phyloP scores from a whole-genome alignment of 92 coral and sea anemone genomes.

The Epizoanthus stellaris region DNA sequence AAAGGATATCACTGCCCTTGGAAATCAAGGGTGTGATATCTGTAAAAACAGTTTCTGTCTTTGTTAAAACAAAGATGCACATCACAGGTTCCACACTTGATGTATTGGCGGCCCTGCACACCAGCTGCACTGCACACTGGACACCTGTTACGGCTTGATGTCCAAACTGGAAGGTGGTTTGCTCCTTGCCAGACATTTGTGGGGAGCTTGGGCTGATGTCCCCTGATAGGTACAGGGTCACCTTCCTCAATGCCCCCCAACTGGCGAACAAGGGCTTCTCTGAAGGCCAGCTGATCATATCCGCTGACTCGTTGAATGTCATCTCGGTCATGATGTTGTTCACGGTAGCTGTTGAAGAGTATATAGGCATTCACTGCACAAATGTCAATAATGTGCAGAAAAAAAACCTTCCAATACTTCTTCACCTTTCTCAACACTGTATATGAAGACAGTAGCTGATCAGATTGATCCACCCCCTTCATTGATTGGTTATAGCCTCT shows the following conservation, averaged over 20 bases:
- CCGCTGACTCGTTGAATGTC: conserved; percentile 1
- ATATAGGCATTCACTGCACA: conserved; percentile 44
- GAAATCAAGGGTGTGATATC: conserved; percentile 28
- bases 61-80: conserved; percentile 33
- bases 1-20: conserved; percentile 3
- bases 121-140: conserved; percentile 30
- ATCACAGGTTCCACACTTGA: conserved; percentile 40
- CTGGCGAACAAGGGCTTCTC: conserved; percentile 14
- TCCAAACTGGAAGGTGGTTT: conserved; percentile 27
- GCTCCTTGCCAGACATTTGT: conserved; percentile 34
- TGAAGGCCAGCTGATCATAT: conserved; percentile 3
- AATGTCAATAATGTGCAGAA: conserved; percentile 55
- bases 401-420: conserved; percentile 53
- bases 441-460: conserved; percentile 43
- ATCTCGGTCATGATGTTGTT: conserved; percentile 21
- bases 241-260: conserved; percentile 4
- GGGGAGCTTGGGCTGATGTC: conserved; percentile 32
- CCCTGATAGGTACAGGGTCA: conserved; percentile 9
- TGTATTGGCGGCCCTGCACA: not conserved
- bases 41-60: conserved; percentile 28
- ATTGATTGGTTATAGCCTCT: conserved; percentile 37
- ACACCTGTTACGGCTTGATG: not conserved
- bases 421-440: conserved; percentile 34
- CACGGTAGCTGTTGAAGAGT: conserved; percentile 5
- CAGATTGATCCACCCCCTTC: conserved; percentile 53